Percentiles rank a stretch among this genome's conserved stretches.
Conservation (phyloP, 1,140 invertebrate genomes). For the Drosophila serrata region DNA sequence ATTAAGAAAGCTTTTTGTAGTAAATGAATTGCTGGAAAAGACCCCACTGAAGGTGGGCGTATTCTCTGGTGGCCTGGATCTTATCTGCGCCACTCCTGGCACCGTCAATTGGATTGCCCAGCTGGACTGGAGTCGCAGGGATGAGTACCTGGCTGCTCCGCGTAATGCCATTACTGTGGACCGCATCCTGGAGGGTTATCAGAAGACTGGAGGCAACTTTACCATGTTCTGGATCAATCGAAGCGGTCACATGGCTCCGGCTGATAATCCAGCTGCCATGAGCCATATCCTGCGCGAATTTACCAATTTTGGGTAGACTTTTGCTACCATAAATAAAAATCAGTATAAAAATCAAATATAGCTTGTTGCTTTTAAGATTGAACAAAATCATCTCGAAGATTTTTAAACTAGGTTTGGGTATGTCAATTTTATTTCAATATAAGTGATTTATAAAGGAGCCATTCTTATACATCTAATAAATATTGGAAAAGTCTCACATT, state of each 20-base stretch:
- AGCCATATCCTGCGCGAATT: slow-evolving; percentile 66
- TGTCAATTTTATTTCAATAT: too few relatives aligned
- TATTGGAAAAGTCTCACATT: too few relatives aligned
- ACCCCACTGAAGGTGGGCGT: slow-evolving; percentile 86
- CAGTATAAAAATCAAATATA: slow-evolving; percentile 7
- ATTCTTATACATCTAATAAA: too few relatives aligned
- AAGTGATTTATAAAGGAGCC: too few relatives aligned
- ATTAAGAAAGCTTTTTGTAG: slow-evolving; percentile 85
- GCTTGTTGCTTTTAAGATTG: too few relatives aligned
- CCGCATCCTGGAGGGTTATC: slow-evolving; percentile 88
- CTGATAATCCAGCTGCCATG: slow-evolving; percentile 78
- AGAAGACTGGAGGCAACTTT: slow-evolving; percentile 89
- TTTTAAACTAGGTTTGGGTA: too few relatives aligned
- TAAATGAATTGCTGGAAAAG: slow-evolving; percentile 89
- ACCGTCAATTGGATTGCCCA: slow-evolving; percentile 90
- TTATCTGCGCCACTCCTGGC: slow-evolving; percentile 91
- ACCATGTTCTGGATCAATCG: slow-evolving; percentile 91
- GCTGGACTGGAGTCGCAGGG: slow-evolving; percentile 88
- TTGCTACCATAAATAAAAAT: not conserved
- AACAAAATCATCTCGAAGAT: too few relatives aligned
- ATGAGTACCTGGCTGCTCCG: slow-evolving; percentile 86
- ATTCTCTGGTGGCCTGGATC: slow-evolving; percentile 87
- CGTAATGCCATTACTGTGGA: slow-evolving; percentile 87
- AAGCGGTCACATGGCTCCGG: slow-evolving; percentile 88
- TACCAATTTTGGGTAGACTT: slow-evolving; percentile 65